A percentile compares a stretch with the other conserved stretches of the same genome.
phyloP scores from a whole-genome alignment of 2,888 invertebrate species.

The Anoplius nigerrimus region DNA sequence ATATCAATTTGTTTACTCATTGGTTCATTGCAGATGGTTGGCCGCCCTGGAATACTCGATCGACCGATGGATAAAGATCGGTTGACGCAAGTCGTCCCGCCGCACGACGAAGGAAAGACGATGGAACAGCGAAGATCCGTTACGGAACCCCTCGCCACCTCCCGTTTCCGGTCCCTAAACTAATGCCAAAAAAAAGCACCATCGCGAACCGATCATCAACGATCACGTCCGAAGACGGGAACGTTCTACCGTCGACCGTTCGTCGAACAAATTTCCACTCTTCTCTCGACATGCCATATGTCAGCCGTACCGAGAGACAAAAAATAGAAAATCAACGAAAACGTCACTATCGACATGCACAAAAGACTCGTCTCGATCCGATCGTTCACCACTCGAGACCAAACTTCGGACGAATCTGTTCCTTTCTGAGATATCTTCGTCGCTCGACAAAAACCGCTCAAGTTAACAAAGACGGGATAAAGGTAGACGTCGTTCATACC shows the following conservation, averaged over 20 bases:
- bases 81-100: constrained; percentile 74
- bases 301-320: not conserved
- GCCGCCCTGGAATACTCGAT: constrained; percentile 96
- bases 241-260: no score
- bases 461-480: no score
- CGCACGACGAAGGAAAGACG: constrained; percentile 51
- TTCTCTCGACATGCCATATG: not conserved
- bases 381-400: no score
- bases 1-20: not conserved
- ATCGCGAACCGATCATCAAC: constrained; percentile 34
- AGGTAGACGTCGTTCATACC: no score
- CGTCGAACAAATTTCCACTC: not conserved
- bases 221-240: constrained; percentile 3
- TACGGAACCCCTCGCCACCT: constrained; percentile 52
- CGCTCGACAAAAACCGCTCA: no score
- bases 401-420: no score
- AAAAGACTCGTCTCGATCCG: no score
- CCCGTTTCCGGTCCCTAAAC: constrained; percentile 57
- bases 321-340: not conserved
- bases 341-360: not conserved
- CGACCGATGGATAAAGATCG: constrained; percentile 92
- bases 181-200: constrained; percentile 41
- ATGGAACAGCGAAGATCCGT: constrained; percentile 51
- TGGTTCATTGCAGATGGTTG: constrained; percentile 84
- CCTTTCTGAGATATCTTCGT: no score